phyloP scores from a whole-genome alignment of 92 coral and sea anemone species.

The Muricea muricata region DNA sequence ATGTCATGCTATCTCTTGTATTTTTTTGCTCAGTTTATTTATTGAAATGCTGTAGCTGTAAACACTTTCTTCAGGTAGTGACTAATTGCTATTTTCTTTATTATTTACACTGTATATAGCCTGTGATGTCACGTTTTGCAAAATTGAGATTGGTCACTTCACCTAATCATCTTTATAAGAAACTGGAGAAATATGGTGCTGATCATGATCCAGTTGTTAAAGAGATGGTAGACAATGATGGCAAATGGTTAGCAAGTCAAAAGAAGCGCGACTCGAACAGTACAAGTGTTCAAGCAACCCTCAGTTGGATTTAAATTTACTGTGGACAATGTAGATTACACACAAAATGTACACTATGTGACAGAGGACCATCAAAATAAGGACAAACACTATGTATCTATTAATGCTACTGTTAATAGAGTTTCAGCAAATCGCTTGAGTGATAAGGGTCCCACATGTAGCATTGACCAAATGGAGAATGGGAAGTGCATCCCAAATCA shows the following conservation, averaged over 20 bases:
- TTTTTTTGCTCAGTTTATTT: no score
- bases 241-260: no score
- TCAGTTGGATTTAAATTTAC: constrained; percentile 5
- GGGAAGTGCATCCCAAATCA: constrained; percentile 63
- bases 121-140: constrained; percentile 67
- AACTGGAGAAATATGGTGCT: constrained; percentile 78
- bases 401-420: constrained; percentile 67
- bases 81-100: no score
- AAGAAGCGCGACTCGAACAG: not conserved
- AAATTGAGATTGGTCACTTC: constrained; percentile 69
- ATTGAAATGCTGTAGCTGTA: no score
- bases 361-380: no score
- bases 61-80: no score
- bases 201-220: constrained; percentile 52
- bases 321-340: no score
- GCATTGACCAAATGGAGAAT: constrained; percentile 68
- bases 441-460: constrained; percentile 50
- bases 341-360: constrained; percentile 56
- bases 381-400: no score
- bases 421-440: constrained; percentile 64
- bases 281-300: no score
- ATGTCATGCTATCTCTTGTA: no score
- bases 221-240: no score
- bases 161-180: constrained; percentile 72
- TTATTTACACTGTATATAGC: no score